Evolutionary conservation across 1,140 invertebrate species (phyloP).

Genomic region (Pomphorhynchus laevis): DNA sequence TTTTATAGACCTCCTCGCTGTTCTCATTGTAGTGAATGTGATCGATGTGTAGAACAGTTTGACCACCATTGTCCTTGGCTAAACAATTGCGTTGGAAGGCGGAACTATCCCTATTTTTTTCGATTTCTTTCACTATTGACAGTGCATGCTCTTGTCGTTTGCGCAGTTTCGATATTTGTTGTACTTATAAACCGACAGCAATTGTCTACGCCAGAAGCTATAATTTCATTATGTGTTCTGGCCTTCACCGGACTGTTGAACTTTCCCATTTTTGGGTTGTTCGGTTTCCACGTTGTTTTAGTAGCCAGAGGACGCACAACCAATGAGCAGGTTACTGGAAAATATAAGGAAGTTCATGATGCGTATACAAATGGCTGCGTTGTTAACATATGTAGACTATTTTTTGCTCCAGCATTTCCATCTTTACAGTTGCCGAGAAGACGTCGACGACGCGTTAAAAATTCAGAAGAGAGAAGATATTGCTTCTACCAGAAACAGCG

Average conservation of each 20-base stretch:
- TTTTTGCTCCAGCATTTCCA: too few species aligned
- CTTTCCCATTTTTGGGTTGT: slow-evolving; percentile 79
- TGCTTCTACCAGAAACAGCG: too few species aligned
- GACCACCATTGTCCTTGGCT: slow-evolving; percentile 99
- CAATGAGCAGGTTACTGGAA: slow-evolving; percentile 94
- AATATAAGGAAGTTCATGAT: slow-evolving; percentile 81
- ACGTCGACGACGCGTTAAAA: too few species aligned
- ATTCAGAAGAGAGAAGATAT: too few species aligned
- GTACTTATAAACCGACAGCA: not conserved
- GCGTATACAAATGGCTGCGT: slow-evolving; percentile 68
- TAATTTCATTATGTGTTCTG: slow-evolving; percentile 38
- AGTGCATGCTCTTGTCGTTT: slow-evolving; percentile 89
- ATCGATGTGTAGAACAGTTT: slow-evolving; percentile 91
- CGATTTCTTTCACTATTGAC: slow-evolving; percentile 70
- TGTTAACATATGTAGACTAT: too few species aligned
- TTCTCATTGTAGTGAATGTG: slow-evolving; percentile 92
- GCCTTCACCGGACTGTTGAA: slow-evolving; percentile 49
- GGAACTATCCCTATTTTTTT: slow-evolving; percentile 47
- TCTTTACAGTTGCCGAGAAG: too few species aligned
- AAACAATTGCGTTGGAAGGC: slow-evolving; percentile 90
- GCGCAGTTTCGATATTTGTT: slow-evolving; percentile 32
- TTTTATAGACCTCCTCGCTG: slow-evolving; percentile 90
- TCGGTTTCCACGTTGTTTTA: slow-evolving; percentile 77
- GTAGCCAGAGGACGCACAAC: slow-evolving; percentile 90
- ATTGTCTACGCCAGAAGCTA: slow-evolving; percentile 14